Conservation (phyloP, 2,797 vertebrate species). For the Scleropages formosus region DNA sequence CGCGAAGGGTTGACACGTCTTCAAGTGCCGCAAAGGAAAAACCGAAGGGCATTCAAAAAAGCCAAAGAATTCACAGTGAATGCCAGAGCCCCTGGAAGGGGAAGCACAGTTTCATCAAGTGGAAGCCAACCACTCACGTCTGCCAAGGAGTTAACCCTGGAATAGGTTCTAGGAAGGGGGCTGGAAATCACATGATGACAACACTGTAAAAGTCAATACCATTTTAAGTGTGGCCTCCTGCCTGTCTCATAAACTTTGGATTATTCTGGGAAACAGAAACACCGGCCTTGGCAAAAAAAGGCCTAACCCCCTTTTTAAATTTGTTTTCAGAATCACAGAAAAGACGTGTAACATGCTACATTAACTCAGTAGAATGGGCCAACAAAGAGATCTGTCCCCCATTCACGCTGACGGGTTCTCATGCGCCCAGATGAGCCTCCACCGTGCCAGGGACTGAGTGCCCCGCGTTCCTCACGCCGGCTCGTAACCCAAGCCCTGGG, state of each 20-base stretch:
- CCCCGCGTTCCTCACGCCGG: conserved; percentile 13
- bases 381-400: conserved; percentile 30
- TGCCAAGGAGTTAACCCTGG: conserved; percentile 34
- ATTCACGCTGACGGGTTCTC: conserved; percentile 11
- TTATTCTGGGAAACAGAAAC: conserved; percentile 60
- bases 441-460: conserved; percentile 19
- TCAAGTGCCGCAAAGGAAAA: conserved; percentile 25
- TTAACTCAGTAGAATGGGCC: conserved; percentile 29
- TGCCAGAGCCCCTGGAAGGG: conserved; percentile 31
- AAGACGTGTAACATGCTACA: conserved; percentile 29
- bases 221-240: conserved; percentile 61
- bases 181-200: conserved; percentile 55
- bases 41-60: conserved; percentile 44
- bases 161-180: conserved; percentile 46
- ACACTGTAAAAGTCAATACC: conserved; percentile 49
- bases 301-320: conserved; percentile 7
- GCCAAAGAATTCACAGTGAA: conserved; percentile 33
- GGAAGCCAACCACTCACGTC: conserved; percentile 13
- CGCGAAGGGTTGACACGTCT: conserved; percentile 20
- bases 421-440: conserved; percentile 8
- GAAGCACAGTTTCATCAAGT: conserved; percentile 24
- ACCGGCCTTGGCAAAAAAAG: not conserved
- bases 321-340: conserved; percentile 24
- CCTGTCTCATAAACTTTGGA: conserved; percentile 60
- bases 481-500: conserved; percentile 38